Percentiles rank a stretch among this genome's conserved stretches.
Evolutionary conservation across 2,888 invertebrate genomes (phyloP).

Genomic region (Empis stercorea): DNA sequence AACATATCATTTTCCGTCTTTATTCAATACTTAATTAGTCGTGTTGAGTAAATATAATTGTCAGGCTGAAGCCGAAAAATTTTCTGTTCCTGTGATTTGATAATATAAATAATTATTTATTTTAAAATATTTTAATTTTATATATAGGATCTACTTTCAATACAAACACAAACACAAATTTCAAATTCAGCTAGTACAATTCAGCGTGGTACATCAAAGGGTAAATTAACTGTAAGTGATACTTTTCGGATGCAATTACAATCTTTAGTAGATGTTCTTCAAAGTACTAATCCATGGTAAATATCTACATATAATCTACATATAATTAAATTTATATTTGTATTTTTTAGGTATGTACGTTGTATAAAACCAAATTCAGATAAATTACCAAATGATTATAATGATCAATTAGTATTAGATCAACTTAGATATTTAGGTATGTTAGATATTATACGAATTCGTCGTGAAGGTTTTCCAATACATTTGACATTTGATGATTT

Average conservation of each 20-base stretch:
- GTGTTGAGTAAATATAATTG: no score
- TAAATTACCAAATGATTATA: conserved; percentile 68
- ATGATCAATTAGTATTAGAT: conserved; percentile 67
- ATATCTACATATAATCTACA: conserved; percentile 9
- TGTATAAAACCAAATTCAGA: conserved; percentile 86
- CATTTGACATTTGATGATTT: conserved; percentile 70
- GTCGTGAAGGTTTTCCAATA: conserved; percentile 81
- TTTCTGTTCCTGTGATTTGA: no score
- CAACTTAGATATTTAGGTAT: conserved; percentile 84
- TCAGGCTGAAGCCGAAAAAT: no score
- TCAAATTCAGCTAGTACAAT: conserved; percentile 37
- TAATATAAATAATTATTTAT: conserved; percentile 1
- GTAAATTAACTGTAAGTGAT: conserved; percentile 79
- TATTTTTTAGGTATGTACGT: conserved; percentile 58
- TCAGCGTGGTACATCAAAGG: conserved; percentile 75
- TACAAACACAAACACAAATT: conserved; percentile 35
- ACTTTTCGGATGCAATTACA: conserved; percentile 79
- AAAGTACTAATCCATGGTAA: conserved; percentile 80
- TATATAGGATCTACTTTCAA: conserved; percentile 39
- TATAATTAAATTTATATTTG: background rate
- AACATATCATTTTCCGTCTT: no score
- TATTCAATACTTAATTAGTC: no score
- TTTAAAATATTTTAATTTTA: conserved; percentile 3
- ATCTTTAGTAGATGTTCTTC: conserved; percentile 76
- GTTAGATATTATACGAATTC: conserved; percentile 83